A percentile compares a stretch with the other conserved stretches of the same genome.
phyloP scores from a whole-genome alignment of 2,888 invertebrate genomes.

The Clanis bilineata region DNA sequence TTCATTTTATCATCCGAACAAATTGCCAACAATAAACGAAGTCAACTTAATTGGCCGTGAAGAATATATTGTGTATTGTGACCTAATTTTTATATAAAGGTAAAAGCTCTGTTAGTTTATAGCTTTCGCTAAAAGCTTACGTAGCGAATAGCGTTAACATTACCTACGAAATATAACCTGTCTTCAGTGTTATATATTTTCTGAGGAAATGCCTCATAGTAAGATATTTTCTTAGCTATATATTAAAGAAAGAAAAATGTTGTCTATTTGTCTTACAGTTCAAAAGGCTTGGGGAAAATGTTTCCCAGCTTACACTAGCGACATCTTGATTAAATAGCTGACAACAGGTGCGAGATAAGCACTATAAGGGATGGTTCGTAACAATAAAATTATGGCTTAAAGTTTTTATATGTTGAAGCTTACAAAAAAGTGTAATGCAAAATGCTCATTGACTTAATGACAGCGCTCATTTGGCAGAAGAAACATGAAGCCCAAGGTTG shows the following conservation, averaged over 20 bases:
- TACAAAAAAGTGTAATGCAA: not conserved
- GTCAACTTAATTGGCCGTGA: slow-evolving; percentile 30
- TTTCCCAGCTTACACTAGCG: slow-evolving; percentile 12
- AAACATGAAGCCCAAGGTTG: no score
- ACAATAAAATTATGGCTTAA: not conserved
- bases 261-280: slow-evolving; percentile 41
- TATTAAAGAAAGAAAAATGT: slow-evolving; percentile 56
- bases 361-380: not conserved
- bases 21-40: slow-evolving; percentile 10
- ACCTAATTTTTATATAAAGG: slow-evolving; percentile 31
- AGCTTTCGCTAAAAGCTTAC: slow-evolving; percentile 51
- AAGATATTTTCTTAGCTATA: slow-evolving; percentile 58
- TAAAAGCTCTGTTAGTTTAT: slow-evolving; percentile 45
- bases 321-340: not conserved
- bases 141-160: slow-evolving; percentile 51
- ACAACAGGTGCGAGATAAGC: not conserved
- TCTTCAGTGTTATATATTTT: slow-evolving; percentile 60
- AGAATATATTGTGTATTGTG: slow-evolving; percentile 24
- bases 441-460: no score
- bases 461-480: no score
- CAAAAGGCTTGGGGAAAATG: slow-evolving; percentile 21
- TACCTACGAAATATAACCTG: slow-evolving; percentile 60
- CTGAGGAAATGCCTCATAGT: slow-evolving; percentile 61
- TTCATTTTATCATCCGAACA: slow-evolving; percentile 1
- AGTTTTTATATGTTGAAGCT: not conserved